Base-by-base conservation (phyloP, 2,113 vertebrate species). In the Poecile atricapillus region DNA sequence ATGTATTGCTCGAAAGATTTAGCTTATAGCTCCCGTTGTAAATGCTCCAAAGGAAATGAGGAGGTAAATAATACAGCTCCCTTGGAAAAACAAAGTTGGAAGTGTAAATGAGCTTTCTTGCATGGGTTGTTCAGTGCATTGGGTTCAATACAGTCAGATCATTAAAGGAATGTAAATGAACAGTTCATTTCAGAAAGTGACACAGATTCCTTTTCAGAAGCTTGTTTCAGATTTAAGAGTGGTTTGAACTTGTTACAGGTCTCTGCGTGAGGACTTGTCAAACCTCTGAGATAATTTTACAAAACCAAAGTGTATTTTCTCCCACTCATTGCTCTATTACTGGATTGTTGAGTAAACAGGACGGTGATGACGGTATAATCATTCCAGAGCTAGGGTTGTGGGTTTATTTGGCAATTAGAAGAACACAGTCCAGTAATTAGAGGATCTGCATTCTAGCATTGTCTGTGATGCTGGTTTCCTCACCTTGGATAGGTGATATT, bases 101-200 rank as follows among this genome's bases (percentile, higher is more conserved):
- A 92, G 90, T 89, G 86, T 84, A 93, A 96, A 93, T 92, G 92
- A 94, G 86, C 65, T 94, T 83, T 96, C 79, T 93, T 93, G 62
- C 60, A 33, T 90, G 80, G 30, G 35, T 81, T 78, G 49, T 60
- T 93, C 53, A 21, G 52, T 76, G 88, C 6, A 2, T 59, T 92
- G 83, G 28, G 80, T 96, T 93, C 86, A 91, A 76, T 84, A 62
- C 64, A 62, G 77, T 84, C 88, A 90, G 65, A 95, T 92, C 83
- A 94, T 96, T 96, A 96, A 83, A 96, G 76, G 88, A 96, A 92
- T 92, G 53, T 92, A 95, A 96, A 92, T 92, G 92, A 94, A 96
- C 44, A 76, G 58, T 84, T 90, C 1, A 8, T 64, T 94, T 93
- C 77, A 76, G 62, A 87, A 86, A 82, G 58, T 64, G 85, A 84